These are phyloP conservation scores for Macrochelys suwanniensis DNA, from an alignment of 2,797 vertebrate genomes.

Conservation along the genomic window DNA sequence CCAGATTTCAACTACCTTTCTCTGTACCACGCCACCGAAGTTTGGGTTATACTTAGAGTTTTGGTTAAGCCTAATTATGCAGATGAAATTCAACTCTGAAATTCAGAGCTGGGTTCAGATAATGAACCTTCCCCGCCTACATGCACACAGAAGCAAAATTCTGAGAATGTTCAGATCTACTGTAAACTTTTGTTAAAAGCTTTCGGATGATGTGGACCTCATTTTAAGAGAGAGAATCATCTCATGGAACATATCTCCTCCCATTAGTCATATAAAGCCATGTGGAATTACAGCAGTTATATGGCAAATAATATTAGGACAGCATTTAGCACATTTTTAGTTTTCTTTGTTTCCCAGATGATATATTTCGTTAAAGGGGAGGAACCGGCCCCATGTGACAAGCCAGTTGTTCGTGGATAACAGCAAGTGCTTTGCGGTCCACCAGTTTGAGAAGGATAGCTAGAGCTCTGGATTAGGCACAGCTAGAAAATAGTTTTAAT, in stretches of 20 bases:
- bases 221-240: slow-evolving; percentile 26
- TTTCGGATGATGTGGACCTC: not conserved
- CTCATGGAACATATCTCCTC: slow-evolving; percentile 10
- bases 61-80: not conserved
- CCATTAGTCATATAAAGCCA: slow-evolving; percentile 27
- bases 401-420: not conserved
- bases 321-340: slow-evolving; percentile 9
- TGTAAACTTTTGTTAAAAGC: not conserved
- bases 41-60: not conserved
- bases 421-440: not conserved
- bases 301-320: slow-evolving; percentile 4
- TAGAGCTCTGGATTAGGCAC: not conserved
- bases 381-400: not conserved
- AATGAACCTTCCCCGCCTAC: not conserved
- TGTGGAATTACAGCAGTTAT: not conserved
- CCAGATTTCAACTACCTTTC: not conserved
- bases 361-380: slow-evolving; percentile 4
- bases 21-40: not conserved
- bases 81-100: not conserved
- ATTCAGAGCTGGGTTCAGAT: not conserved
- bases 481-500: not conserved
- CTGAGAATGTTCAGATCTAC: not conserved
- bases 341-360: not conserved
- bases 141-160: not conserved
- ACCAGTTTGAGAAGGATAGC: not conserved